Evolutionary conservation across 2,797 vertebrate species (phyloP).

Genomic region (Ctenochaetus hawaiiensis): DNA sequence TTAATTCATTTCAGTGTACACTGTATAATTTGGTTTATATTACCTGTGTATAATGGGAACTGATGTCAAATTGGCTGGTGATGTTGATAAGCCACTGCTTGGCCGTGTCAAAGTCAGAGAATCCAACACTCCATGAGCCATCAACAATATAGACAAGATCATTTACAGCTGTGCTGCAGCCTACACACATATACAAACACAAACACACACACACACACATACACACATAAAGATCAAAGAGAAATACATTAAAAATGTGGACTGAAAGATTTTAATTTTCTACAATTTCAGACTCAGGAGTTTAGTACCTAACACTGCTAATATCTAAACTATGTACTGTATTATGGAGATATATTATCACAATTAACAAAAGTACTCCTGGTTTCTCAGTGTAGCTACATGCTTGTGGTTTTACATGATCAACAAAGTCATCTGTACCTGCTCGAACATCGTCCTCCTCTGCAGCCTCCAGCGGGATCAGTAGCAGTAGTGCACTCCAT

Average conservation of each 20-base stretch:
- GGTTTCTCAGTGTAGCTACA: neutral
- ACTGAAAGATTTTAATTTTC: too few relatives aligned
- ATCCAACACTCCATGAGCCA: slow-evolving; percentile 88
- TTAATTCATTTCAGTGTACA: neutral
- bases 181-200: slow-evolving; percentile 54
- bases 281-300: too few relatives aligned
- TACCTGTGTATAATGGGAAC: slow-evolving; percentile 84
- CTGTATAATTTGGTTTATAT: neutral
- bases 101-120: slow-evolving; percentile 85
- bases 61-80: slow-evolving; percentile 87
- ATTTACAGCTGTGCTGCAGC: slow-evolving; percentile 88
- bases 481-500: slow-evolving; percentile 60
- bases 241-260: neutral
- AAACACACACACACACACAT: neutral
- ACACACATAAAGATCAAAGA: neutral
- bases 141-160: slow-evolving; percentile 89
- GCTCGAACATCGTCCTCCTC: slow-evolving; percentile 79
- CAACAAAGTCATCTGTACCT: slow-evolving; percentile 60
- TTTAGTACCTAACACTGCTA: too few relatives aligned
- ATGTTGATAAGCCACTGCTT: slow-evolving; percentile 89
- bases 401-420: neutral
- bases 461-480: slow-evolving; percentile 59
- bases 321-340: too few relatives aligned
- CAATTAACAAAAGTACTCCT: too few relatives aligned
- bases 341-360: too few relatives aligned